Conservation (phyloP, 2,888 invertebrate genomes). For the Nephrocerus scutellatus region DNA sequence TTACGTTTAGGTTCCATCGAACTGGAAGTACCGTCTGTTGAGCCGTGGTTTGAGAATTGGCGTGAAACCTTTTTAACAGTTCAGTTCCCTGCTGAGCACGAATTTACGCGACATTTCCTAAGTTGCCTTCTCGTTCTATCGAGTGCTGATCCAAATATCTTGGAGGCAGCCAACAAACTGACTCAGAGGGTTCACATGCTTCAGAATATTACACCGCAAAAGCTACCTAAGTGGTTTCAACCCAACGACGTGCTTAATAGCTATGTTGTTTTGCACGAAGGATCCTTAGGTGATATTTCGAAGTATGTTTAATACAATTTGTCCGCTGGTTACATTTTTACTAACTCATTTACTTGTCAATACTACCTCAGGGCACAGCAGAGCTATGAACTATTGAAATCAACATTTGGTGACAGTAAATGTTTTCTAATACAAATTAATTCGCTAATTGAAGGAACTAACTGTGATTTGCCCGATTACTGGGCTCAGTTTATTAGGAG, state of each 20-base stretch:
- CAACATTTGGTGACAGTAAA: constrained; percentile 75
- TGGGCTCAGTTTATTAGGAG: constrained; percentile 75
- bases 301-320: constrained; percentile 54
- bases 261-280: constrained; percentile 85
- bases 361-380: constrained; percentile 63
- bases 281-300: constrained; percentile 58
- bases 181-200: constrained; percentile 74
- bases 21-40: constrained; percentile 65
- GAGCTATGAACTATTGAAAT: constrained; percentile 76
- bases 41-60: constrained; percentile 96
- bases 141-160: constrained; percentile 65
- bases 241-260: constrained; percentile 72
- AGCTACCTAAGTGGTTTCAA: constrained; percentile 77
- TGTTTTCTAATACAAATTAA: constrained; percentile 89
- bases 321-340: background rate
- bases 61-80: constrained; percentile 83
- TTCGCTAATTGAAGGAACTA: constrained; percentile 60
- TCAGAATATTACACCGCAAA: constrained; percentile 66
- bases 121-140: constrained; percentile 74
- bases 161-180: constrained; percentile 74
- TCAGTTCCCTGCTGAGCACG: constrained; percentile 88
- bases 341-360: background rate
- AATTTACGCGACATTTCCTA: constrained; percentile 85
- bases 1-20: constrained; percentile 49
- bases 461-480: constrained; percentile 65